Evolutionary conservation across 1,140 invertebrate genomes (phyloP).

Genomic region (Trinorchestia longiramus): DNA sequence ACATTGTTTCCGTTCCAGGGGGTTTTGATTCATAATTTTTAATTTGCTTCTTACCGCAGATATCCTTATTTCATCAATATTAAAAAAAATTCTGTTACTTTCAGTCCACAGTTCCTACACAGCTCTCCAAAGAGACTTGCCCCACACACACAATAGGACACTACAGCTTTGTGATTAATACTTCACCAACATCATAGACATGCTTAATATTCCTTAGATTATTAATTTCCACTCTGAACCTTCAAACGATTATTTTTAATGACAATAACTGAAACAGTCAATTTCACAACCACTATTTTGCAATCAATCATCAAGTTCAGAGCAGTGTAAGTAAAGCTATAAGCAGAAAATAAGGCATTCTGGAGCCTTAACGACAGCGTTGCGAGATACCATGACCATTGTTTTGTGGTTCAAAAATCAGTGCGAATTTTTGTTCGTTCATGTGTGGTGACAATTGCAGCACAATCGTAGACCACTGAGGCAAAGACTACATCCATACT

Average conservation of each 20-base stretch:
- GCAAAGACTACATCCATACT: not conserved
- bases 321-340: not conserved
- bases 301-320: not conserved
- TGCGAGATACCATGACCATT: not conserved
- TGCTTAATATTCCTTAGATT: not conserved
- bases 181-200: no score
- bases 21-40: no score
- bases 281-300: not conserved
- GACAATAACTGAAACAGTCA: not conserved
- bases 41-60: no score
- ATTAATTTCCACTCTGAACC: not conserved
- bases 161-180: no score
- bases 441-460: not conserved
- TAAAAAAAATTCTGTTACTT: no score
- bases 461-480: not conserved
- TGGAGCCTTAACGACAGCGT: not conserved
- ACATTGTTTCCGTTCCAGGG: no score
- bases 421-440: not conserved
- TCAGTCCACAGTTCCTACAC: no score
- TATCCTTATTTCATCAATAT: no score
- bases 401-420: not conserved
- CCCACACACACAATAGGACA: no score
- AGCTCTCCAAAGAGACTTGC: no score
- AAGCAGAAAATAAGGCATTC: not conserved
- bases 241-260: not conserved